Evolutionary conservation across 2,113 vertebrate genomes (phyloP), one percentile per base, ranked within the genome.

Genomic region (Aleadryas rufinucha): DNA sequence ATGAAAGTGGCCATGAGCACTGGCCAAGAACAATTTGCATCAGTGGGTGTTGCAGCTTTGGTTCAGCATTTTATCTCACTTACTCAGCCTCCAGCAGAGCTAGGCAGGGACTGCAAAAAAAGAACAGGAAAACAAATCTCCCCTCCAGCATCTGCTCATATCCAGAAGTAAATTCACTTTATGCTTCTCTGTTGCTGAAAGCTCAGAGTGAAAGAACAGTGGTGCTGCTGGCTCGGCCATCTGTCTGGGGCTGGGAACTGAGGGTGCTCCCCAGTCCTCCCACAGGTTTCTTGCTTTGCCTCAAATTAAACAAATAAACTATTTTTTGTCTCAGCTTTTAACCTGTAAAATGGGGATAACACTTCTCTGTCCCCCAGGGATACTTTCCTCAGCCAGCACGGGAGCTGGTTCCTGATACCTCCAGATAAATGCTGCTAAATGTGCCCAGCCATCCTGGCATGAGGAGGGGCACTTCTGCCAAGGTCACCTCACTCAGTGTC

Each of bases 31-130:
- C 86, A 93, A 92, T 86, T 92, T 95, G 41, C 93, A 93, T 91
- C 84, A 92, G 91, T 87, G 84, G 89, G 64, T 93, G 91, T 84
- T 92, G 95, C 84, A 91, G 83, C 80, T 95, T 92, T 87, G 69
- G 28, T 94, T 94, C 84, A 85, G 77, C 77, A 44, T 95, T 97
- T 97, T 96, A 93, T 94, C 95, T 95, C 93, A 78, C 95, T 95
- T 86, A 87, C 53, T 96, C 87, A 95, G 93, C 86, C 56, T 93
- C 91, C 93, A 93, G 84, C 76, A 57, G 74, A 89, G 94, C 74
- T 45, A 79, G 77, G 93, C 77, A 94, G 68, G 83, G 76, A 84
- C 81, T 79, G 61, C 61, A 95, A 93, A 91, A 56, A 64, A 84
- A 53, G 65, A 87, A 84, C 8, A 75, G 77, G 72, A 91, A 96